phyloP scores from a whole-genome alignment of 2,113 vertebrate species.

The Anhinga anhinga region DNA sequence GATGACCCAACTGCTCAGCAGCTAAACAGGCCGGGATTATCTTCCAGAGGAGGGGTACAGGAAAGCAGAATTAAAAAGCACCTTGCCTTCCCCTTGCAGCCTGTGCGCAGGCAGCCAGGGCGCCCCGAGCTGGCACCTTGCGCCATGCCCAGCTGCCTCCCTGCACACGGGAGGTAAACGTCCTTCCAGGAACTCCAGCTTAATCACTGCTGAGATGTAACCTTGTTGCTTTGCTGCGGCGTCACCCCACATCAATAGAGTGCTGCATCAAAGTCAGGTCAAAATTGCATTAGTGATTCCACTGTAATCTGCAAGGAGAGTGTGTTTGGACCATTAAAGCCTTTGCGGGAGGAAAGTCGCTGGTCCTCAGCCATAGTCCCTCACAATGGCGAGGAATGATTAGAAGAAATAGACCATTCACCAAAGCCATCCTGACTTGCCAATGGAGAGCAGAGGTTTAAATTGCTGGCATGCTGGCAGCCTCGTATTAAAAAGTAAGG shows the following conservation, averaged over 20 bases:
- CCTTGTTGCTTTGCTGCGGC: background rate
- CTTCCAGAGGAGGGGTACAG: background rate
- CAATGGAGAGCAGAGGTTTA: background rate
- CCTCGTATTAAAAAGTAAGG: background rate
- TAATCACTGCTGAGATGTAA: background rate
- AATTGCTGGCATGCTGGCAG: background rate
- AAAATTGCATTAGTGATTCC: conserved; percentile 11
- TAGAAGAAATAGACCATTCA: background rate
- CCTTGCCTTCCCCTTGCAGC: background rate
- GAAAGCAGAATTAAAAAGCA: too few relatives aligned
- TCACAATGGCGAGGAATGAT: background rate
- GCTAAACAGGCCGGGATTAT: background rate
- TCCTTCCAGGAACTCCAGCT: background rate
- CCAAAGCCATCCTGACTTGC: background rate
- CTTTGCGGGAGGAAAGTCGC: background rate
- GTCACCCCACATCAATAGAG: background rate
- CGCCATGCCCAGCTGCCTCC: background rate
- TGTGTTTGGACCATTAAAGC: background rate
- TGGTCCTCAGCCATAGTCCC: background rate
- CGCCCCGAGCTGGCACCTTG: background rate
- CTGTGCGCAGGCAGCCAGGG: background rate
- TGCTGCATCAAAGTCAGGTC: conserved; percentile 13
- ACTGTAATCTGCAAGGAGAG: background rate
- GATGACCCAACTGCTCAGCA: background rate
- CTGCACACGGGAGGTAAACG: background rate